Conservation (phyloP, 2,113 vertebrate genomes). For the Chionis minor region DNA sequence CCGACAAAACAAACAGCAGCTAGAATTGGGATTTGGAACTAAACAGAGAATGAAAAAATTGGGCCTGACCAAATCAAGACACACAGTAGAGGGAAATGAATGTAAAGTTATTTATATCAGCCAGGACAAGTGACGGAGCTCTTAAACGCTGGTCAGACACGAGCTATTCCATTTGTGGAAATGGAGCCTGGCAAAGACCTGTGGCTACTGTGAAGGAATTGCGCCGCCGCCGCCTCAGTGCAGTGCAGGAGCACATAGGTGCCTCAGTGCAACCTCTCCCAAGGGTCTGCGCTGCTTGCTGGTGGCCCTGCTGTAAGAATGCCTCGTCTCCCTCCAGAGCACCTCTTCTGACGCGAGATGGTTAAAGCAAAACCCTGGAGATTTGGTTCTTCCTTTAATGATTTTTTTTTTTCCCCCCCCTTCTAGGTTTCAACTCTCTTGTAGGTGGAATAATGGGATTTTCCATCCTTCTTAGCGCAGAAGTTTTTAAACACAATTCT, state of each 20-base stretch:
- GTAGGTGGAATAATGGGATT: constrained; percentile 96
- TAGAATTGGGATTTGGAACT: neutral
- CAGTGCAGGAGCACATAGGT: fast-evolving
- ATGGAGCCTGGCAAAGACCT: neutral
- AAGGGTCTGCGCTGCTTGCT: neutral
- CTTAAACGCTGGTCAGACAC: neutral
- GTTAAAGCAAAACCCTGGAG: neutral
- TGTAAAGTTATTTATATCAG: neutral
- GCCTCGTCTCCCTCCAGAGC: neutral
- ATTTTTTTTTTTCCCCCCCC: neutral
- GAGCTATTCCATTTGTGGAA: neutral
- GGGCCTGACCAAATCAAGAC: neutral
- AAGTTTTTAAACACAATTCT: constrained; percentile 90
- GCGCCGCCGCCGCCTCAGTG: too few relatives aligned
- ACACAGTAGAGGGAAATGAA: neutral
- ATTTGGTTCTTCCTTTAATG: neutral
- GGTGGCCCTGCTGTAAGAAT: neutral
- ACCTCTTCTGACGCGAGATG: neutral
- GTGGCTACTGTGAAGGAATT: neutral
- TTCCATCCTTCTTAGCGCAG: constrained; percentile 94
- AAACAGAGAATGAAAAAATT: neutral
- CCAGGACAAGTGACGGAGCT: neutral
- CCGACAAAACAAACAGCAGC: neutral
- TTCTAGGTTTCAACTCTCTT: constrained; percentile 93
- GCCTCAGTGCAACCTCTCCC: too few relatives aligned